Percentiles rank a stretch among this genome's conserved stretches.
Evolutionary conservation across 2,113 vertebrate genomes (phyloP).

Genomic region (Puntigrus tetrazona): DNA sequence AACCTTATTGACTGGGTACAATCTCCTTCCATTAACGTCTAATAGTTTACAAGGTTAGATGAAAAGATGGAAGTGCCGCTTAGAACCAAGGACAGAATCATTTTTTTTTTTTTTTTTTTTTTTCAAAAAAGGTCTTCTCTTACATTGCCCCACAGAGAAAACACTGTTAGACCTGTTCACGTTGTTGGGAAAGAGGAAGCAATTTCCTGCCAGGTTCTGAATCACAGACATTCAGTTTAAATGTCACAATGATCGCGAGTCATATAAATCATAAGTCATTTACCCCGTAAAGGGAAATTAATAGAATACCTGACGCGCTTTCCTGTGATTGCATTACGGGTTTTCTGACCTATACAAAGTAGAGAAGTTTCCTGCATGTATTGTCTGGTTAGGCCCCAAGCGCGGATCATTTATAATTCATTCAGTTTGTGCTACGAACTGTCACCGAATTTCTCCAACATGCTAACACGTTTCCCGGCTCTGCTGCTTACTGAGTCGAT

Average conservation of each 20-base stretch:
- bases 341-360: slow-evolving; percentile 12
- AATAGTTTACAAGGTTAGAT: not conserved
- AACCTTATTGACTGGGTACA: slow-evolving; percentile 16
- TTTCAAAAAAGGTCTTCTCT: not conserved
- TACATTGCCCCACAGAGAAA: not conserved
- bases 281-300: not conserved
- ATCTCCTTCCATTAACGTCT: slow-evolving; percentile 26
- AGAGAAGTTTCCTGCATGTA: not conserved
- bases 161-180: not conserved
- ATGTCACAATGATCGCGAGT: not conserved
- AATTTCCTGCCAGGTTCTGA: slow-evolving; percentile 22
- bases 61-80: slow-evolving; percentile 14
- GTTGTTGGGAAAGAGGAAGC: not conserved
- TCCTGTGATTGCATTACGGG: not conserved
- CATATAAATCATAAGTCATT: slow-evolving; percentile 4
- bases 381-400: not conserved
- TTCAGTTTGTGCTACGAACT: not conserved
- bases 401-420: slow-evolving; percentile 37
- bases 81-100: not conserved
- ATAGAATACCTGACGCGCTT: not conserved
- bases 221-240: not conserved
- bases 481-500: not conserved
- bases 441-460: not conserved
- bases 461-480: not conserved
- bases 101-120: not conserved